Base-by-base conservation (phyloP, 2,888 invertebrate genomes). In the Apotomis capreana region DNA sequence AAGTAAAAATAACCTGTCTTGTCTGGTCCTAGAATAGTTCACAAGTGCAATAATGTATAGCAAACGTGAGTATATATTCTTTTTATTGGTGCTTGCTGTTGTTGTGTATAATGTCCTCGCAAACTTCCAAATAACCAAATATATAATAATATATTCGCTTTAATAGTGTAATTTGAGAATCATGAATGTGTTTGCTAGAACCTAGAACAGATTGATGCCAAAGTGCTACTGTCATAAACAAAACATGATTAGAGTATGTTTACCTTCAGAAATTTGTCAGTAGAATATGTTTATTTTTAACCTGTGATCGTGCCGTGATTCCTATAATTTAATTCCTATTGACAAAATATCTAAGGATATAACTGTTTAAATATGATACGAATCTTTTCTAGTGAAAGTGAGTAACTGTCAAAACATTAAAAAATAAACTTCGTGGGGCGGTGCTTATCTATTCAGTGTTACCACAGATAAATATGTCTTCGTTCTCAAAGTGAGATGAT, bases 1-100 rank as follows among this genome's bases (percentile, higher is more conserved):
- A 8, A 40, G 36, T 51, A 57, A 62, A 67, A 61, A 67, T 61
- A 67, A 67, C 60, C 46, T 26, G 12, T 8, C 37, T 68, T 40
- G 40, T 40, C 40, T 40, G 40, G 5, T 40, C 15, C 26, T 52
- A 67, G 37, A 71, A 67, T 60, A 59, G 40, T 46, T 36, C 52
- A 40, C 37, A 2, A 12, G 52, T 59, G 63, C 36, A 8, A 62
- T 44, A 51, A 70, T 68, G 71, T 71, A 71, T 26, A 26, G 2
- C 51, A 71, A 71, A 57, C 71, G 71, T 71, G 26, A 71, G 71
- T 65, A 59, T 70, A 54, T 67, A 9, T 57, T 51, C 4, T 10
- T 59, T n/a, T 51, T 15, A 57, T 70, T 49, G 49, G 49, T 49
- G 40, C 6, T 40, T 40, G 0, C 40, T 5, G 40, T 6, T 3